Evolutionary conservation across 2,797 vertebrate species (phyloP), one percentile per base, ranked within the genome.

Genomic region (Sebastes oblongus): DNA sequence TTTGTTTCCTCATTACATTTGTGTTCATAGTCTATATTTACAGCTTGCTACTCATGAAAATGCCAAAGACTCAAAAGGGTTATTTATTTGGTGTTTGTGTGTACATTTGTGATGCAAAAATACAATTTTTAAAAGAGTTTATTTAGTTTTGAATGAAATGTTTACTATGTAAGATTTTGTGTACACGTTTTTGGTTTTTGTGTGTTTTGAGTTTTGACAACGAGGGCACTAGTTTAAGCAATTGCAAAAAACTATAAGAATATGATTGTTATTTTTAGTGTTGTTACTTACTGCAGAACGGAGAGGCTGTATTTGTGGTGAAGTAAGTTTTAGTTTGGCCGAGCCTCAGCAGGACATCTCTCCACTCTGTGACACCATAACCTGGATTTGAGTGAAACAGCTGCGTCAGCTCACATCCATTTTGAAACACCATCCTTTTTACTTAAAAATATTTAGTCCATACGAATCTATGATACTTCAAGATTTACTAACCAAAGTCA

Each of bases 401-500:
- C 46, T 20, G 3, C 1, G 8, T 83, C 27, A 85, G 14, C 3
- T 66, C 25, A 61, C 25, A 24, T 62, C 20, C 12, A 16, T 60
- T n/a, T 29, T 29, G 6, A 56, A 34, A 34, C 5, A 56, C 14
- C 25, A 50, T 66, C 5, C 25, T 46, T 66, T 27, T 18, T 10
- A 59, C 8, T 59, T 16, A 30, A 60, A 60, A 62, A 22, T 11
- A 54, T 16, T 32, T 11, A 18, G 27, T 50, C 46, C 27, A 52
- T 46, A 65, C 5, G 16, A 25, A 65, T 30, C 18, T 30, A 52
- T 18, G 22, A 39, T 10, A 7, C 62, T 65, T 24, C 1, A 42
- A 39, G 32, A 64, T 64, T 7, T 20, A 65, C 96, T 89, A 92
- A 99, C 98, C 98, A 75, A 98, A 89, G 12, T 94, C 52, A 8